Percentiles rank a stretch among this genome's conserved stretches.
phyloP scores from a whole-genome alignment of 1,140 invertebrate species.

The Chlorops oryzae region DNA sequence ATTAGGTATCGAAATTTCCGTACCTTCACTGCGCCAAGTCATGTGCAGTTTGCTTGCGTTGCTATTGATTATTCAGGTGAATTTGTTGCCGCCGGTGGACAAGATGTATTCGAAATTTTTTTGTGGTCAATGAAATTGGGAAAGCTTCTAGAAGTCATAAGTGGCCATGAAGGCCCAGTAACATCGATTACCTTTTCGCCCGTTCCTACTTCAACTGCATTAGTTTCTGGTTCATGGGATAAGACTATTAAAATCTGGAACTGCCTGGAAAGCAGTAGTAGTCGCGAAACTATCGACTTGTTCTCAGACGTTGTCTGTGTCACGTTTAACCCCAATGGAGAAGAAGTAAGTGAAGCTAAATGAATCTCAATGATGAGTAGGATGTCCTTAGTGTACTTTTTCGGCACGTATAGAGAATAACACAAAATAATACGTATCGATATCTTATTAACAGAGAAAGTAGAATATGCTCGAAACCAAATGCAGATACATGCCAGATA shows the following conservation, averaged over 20 bases:
- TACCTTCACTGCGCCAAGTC: slow-evolving; percentile 83
- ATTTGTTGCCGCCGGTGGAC: slow-evolving; percentile 85
- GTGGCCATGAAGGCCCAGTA: slow-evolving; percentile 90
- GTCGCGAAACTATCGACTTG: slow-evolving; percentile 77
- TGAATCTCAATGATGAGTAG: not conserved
- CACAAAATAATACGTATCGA: too few species aligned
- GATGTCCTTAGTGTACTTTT: not conserved
- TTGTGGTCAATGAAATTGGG: slow-evolving; percentile 93
- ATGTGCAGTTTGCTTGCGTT: slow-evolving; percentile 89
- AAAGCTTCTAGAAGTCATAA: slow-evolving; percentile 79
- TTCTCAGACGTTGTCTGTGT: slow-evolving; percentile 78
- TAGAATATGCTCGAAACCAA: too few species aligned
- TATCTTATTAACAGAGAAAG: too few species aligned
- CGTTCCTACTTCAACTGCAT: slow-evolving; percentile 59
- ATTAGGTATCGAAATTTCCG: slow-evolving; percentile 86
- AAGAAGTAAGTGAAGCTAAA: slow-evolving; percentile 54
- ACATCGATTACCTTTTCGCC: slow-evolving; percentile 76
- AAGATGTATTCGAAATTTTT: slow-evolving; percentile 91
- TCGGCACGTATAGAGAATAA: too few species aligned
- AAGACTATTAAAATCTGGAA: slow-evolving; percentile 90
- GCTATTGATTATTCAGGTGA: slow-evolving; percentile 84
- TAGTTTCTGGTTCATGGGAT: slow-evolving; percentile 92
- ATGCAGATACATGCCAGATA: too few species aligned
- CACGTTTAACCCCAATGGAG: slow-evolving; percentile 79
- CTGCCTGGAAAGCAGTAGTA: slow-evolving; percentile 65